Conservation (phyloP, 2,888 invertebrate species). For the Epirrhoe alternata region DNA sequence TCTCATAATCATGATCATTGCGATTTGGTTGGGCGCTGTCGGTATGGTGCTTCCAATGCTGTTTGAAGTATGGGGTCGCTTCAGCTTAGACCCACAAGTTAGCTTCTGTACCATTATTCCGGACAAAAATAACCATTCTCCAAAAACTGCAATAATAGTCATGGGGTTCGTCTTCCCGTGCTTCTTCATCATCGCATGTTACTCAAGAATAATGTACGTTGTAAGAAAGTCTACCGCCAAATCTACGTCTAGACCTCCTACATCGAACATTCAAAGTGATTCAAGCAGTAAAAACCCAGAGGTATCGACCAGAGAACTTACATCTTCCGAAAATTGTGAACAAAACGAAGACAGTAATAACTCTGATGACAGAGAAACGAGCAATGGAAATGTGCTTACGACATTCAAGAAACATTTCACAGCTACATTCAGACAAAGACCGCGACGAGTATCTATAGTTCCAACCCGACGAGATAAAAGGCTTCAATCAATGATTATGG, state of each 20-base stretch:
- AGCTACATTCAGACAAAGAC: conserved; percentile 19
- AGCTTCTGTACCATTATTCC: conserved; percentile 33
- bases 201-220: conserved; percentile 33
- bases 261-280: conserved; percentile 8
- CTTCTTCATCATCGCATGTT: conserved; percentile 27
- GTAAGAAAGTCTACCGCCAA: conserved; percentile 32
- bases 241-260: neutral
- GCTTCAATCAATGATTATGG: conserved; percentile 35
- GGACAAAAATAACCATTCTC: conserved; percentile 24
- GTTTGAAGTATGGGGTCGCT: conserved; percentile 34
- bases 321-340: conserved; percentile 10
- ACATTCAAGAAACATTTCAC: conserved; percentile 20
- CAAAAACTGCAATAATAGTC: conserved; percentile 23
- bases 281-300: conserved; percentile 13
- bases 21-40: conserved; percentile 33
- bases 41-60: conserved; percentile 18
- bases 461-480: conserved; percentile 38
- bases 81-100: conserved; percentile 30
- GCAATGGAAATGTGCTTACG: neutral
- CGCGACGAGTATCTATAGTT: neutral
- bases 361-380: conserved; percentile 9
- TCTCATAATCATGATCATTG: conserved; percentile 34
- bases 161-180: conserved; percentile 26
- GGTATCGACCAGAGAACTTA: conserved; percentile 9
- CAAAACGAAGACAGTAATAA: conserved; percentile 2